Evolutionary conservation across 2,888 invertebrate genomes (phyloP), one percentile per base, ranked within the genome.

Genomic region (Bellardia bayeri): DNA sequence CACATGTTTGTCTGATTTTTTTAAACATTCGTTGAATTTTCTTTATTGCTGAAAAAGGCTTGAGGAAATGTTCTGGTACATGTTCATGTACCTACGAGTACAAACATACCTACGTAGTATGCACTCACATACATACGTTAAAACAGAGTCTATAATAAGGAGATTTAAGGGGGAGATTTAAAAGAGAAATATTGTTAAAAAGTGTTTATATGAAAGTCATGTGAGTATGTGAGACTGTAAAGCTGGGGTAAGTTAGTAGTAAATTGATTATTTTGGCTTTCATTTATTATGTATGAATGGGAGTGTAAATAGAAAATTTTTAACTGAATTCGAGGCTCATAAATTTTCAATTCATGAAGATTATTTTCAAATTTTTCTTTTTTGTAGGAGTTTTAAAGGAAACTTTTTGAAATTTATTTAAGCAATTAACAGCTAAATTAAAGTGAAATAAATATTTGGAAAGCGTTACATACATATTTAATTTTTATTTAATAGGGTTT

Each of bases 201-300:
- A 74, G 78, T 79, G 56, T 84, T 85, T 82, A 82, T 82, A 79
- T 82, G 78, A 87, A 79, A 79, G 64, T 75, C 81, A 87, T 81
- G 84, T 79, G 30, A 82, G n/a, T 84, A 23, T 58, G 23, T 61
- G 75, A 45, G 63, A 75, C 74, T 85, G 58, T 82, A 66, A 45
- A 87, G 85, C 79, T 68, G 49, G 79, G 74, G 66, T 87, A 87
- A 85, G 82, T 85, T 82, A 37, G 87, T 85, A 87, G 85, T 85
- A 87, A 87, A 87, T 87, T 87, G 87, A 87, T 87, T 87, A 85
- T 87, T 85, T 87, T 85, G 82, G 79, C 85, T 82, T 85, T 85
- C 81, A 85, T 87, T 79, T 87, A 79, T 85, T 82, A 85, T 74
- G 82, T 76, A 63, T 40, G 33, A 42, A n/a, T 61, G 42, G 33